Evolutionary conservation across 2,113 vertebrate genomes (phyloP), one percentile per base, ranked within the genome.

Genomic region (Salvelinus sp.): DNA sequence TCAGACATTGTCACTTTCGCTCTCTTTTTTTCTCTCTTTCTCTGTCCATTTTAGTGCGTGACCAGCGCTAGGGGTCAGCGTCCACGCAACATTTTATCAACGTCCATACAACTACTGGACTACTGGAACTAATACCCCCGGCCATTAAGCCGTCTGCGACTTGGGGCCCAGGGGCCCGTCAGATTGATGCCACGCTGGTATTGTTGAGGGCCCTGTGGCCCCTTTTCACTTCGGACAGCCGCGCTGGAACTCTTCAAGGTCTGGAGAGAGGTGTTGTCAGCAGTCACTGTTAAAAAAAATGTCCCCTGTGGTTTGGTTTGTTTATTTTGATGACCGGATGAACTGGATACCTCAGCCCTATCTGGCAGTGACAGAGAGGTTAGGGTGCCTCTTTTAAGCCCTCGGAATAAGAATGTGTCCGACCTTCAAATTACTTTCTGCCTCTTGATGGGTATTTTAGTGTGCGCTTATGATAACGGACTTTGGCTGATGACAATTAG

Each of bases 91-190:
- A 1, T 54, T 54, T 18, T 14, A 54, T 54, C 50, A 54, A 54
- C 16, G 3, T 54, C 4, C 3, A 16, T 18, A 54, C 50, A 54
- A 54, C 72, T 70, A 64, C 22, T 78, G 71, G 83, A 86, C 85
- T 80, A 88, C 84, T 88, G 86, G 90, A 89, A 91, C 88, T 86
- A 91, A 89, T 88, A 85, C 57, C 73, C 27, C 80, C 25, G 73
- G 80, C 73, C 80, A 87, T 88, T 88, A 91, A 89, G 89, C 90
- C 91, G 90, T 91, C 88, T 84, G 60, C 83, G 81, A 85, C 84
- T 83, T 74, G 69, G 58, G 72, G 74, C 63, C 71, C 58, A 60
- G 60, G n/a, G 48, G 57, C 57, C 23, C 30, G 22, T 74, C 69
- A 78, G 79, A 86, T 79, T 82, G 47, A 84, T 81, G 74, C 74